Evolutionary conservation across 2,888 invertebrate species (phyloP).

Genomic region (Acronicta alni): DNA sequence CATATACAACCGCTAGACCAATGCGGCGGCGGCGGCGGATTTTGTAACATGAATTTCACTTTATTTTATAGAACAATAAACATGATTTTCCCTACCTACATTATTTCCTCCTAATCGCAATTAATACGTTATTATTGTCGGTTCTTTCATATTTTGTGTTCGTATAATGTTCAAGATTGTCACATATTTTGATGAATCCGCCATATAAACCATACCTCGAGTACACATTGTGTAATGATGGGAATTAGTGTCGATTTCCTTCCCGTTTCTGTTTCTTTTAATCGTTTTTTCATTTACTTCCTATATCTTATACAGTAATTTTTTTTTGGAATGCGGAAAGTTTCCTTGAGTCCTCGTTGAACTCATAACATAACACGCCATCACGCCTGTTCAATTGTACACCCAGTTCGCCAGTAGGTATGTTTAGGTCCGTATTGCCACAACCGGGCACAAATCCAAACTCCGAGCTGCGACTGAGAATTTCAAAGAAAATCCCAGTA

Average conservation of each 20-base stretch:
- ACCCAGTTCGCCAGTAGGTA: too few species aligned
- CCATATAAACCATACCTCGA: constrained; percentile 1
- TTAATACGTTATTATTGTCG: constrained; percentile 6
- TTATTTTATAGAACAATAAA: neutral
- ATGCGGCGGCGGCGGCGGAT: too few species aligned
- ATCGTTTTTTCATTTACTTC: neutral
- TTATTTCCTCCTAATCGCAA: neutral
- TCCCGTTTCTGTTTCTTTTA: constrained; percentile 1
- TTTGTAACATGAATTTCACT: too few species aligned
- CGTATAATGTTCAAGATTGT: neutral
- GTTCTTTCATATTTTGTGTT: constrained; percentile 1
- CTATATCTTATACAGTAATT: neutral
- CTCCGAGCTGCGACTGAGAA: too few species aligned
- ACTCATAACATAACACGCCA: too few species aligned
- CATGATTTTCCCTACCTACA: neutral
- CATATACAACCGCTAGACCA: too few species aligned
- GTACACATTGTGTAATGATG: neutral
- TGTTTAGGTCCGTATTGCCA: too few species aligned
- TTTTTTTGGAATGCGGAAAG: too few species aligned
- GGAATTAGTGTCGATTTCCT: neutral
- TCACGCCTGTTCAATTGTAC: too few species aligned
- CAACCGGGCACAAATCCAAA: too few species aligned
- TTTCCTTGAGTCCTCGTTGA: too few species aligned
- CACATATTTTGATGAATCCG: constrained; percentile 2
- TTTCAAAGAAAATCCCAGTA: too few species aligned